Evolutionary conservation across 2,888 invertebrate genomes (phyloP).

Genomic region (Nemoura dubitans): DNA sequence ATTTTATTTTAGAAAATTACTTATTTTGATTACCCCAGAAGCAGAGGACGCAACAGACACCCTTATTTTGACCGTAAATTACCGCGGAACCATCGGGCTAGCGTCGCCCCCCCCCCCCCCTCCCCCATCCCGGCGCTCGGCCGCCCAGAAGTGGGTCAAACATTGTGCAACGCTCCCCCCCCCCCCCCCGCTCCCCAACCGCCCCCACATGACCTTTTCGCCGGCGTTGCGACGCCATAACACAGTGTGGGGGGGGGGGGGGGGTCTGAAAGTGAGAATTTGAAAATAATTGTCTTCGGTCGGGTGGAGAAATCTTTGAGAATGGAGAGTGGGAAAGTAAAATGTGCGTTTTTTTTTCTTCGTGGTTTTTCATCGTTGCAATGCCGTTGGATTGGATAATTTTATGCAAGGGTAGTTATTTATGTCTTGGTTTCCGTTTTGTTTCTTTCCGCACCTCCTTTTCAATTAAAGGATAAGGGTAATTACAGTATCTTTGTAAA

Average conservation of each 20-base stretch:
- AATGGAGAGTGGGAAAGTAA: not conserved
- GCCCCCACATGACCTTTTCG: not conserved
- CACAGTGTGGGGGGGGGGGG: not conserved
- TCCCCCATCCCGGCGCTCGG: no score
- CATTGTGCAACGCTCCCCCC: not conserved
- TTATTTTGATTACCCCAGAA: no score
- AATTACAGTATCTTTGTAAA: no score
- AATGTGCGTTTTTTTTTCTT: not conserved
- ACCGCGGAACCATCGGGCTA: not conserved
- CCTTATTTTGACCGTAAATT: no score
- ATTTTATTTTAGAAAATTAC: no score
- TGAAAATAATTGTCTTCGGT: not conserved
- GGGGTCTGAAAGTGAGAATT: not conserved
- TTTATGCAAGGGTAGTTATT: not conserved
- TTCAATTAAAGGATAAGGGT: no score
- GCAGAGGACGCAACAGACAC: no score
- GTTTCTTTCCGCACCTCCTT: not conserved
- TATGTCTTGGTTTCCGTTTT: not conserved
- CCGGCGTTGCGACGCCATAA: not conserved
- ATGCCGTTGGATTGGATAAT: no score
- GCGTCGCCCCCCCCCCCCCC: no score
- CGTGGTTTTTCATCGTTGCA: not conserved
- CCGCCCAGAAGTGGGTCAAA: not conserved
- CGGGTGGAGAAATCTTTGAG: not conserved
- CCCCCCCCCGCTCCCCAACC: not conserved